Evolutionary conservation across 92 coral and sea anemone genomes (phyloP), one percentile per base, ranked within the genome.

Genomic region (Palythoa heliodiscus): DNA sequence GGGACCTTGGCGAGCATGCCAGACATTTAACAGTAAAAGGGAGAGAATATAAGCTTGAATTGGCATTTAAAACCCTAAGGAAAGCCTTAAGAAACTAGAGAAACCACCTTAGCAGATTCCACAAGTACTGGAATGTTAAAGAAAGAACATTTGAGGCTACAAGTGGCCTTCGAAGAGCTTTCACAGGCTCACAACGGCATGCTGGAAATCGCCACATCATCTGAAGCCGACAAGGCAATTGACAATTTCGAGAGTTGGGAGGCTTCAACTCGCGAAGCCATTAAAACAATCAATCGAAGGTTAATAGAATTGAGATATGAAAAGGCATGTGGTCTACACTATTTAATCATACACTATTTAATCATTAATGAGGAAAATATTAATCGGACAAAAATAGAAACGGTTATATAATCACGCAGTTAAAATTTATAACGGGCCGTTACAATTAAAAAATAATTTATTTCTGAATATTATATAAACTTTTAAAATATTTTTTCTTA

Each of bases 61-160:
- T 71, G 13, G 75, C 75, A 39, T 25, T 25, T 43, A 47, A 47
- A 71, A 71, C 35, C 37, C 37, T 71, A 25, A 71, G 50, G 35
- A 73, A 47, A 19, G 37, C 58, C 5, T 3, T 39, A 17, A 47
- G 77, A 23, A n/a, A 47, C 39, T 73, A 38, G 77, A 47, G 77
- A 73, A 73, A 73, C 16, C 52, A 48, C 52, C 29, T 39, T 70
- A 38, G 75, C 75, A 12, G 75, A 70, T 29, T 70, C 22, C 35
- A 11, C 17, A 6, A 29, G 15, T 13, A 70, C 29, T 3, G 17
- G 38, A 11, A 10, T 5, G 20, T 29, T 70, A 29, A 24, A 70
- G n/a, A 38, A 40, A 43, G 52, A 24, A 11, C 24, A 53, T n/a
- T 5, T 53, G 38, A 37, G 29, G 13, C 75, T 70, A 7, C 53